Conservation (phyloP, 2,113 vertebrate genomes). For the Noturus placidus region DNA sequence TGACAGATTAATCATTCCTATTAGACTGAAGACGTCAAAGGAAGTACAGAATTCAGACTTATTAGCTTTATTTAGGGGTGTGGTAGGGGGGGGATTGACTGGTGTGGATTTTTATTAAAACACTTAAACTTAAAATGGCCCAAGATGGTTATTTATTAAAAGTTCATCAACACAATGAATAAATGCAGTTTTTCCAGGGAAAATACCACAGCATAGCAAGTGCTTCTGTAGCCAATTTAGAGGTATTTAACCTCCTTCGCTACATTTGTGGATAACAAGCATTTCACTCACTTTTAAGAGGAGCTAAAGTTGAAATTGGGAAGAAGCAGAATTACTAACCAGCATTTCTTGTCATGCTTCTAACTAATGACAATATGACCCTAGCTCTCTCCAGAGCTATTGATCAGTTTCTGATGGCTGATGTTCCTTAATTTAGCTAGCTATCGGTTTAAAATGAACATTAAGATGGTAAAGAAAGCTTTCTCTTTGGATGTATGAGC, state of each 20-base stretch:
- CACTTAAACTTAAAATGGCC: neutral
- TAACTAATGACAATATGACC: neutral
- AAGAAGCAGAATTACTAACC: neutral
- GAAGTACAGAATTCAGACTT: conserved; percentile 12
- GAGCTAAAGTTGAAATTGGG: neutral
- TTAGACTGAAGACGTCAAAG: conserved; percentile 9
- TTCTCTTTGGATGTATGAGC: too few relatives aligned
- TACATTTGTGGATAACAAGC: neutral
- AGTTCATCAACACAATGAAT: neutral
- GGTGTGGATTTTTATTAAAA: neutral
- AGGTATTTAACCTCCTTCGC: neutral
- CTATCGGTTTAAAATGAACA: neutral
- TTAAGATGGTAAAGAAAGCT: neutral
- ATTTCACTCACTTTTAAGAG: neutral
- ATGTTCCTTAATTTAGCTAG: neutral
- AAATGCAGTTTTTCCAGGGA: neutral
- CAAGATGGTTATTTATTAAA: neutral
- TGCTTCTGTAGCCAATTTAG: neutral
- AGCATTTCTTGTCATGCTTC: neutral
- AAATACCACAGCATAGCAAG: neutral
- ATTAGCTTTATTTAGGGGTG: neutral
- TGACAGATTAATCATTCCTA: conserved; percentile 15
- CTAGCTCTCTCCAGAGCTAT: neutral
- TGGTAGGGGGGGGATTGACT: neutral
- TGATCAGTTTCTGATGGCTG: neutral